phyloP scores from a whole-genome alignment of 2,113 vertebrate species.

The Oryzias woworae region DNA sequence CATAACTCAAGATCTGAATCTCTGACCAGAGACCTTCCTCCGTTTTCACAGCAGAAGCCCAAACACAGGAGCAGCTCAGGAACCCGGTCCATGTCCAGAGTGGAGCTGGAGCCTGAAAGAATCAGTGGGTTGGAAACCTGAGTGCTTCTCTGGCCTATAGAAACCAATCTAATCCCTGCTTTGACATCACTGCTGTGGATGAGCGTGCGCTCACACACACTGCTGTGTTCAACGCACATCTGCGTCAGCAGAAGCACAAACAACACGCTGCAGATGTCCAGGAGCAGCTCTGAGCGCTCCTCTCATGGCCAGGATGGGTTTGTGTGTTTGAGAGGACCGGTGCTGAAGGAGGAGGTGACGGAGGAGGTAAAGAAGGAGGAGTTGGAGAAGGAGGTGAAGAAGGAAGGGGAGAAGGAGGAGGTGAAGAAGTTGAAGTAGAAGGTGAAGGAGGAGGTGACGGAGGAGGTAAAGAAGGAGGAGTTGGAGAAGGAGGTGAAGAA shows the following conservation, averaged over 20 bases:
- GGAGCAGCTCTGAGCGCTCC: constrained; percentile 9
- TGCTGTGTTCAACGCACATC: constrained; percentile 28
- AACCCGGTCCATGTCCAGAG: constrained; percentile 11
- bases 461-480: not conserved
- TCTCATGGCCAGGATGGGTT: not conserved
- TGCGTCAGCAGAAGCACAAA: constrained; percentile 42
- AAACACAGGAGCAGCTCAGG: not conserved
- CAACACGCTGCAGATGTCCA: constrained; percentile 34
- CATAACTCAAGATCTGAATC: constrained; percentile 35
- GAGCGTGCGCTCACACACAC: constrained; percentile 33
- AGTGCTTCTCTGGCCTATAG: constrained; percentile 51
- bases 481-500: not conserved
- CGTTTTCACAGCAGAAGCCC: constrained; percentile 1
- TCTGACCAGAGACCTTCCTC: constrained; percentile 19
- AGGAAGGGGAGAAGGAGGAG: not conserved
- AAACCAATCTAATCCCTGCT: constrained; percentile 67
- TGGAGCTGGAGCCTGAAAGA: constrained; percentile 41
- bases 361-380: not conserved
- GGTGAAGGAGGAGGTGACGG: not conserved
- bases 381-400: not conserved
- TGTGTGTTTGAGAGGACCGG: not conserved
- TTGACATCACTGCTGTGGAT: constrained; percentile 59
- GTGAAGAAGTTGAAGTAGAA: not conserved
- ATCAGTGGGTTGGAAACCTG: constrained; percentile 57
- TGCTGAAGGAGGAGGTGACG: not conserved